Base-by-base conservation (phyloP, 2,797 vertebrate genomes). In the Sciurus carolinensis region DNA sequence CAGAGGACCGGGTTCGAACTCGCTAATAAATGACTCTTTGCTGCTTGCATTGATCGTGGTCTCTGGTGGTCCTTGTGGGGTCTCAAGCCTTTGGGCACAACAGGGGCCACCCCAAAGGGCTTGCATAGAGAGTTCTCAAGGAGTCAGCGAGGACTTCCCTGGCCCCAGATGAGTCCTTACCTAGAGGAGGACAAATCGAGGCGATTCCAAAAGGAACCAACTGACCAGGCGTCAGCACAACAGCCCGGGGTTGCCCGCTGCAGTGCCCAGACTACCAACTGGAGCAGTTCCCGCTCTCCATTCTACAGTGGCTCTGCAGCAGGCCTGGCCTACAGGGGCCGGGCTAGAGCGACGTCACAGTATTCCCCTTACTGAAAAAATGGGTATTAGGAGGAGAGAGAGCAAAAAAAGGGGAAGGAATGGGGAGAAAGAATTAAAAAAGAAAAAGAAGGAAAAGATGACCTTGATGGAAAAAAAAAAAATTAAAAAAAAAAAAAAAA, bases 261-360 rank as follows among this genome's bases (percentile, higher is more conserved):
- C 39, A 39, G 99, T 59, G 99, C 99, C 91, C 99, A 99, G 93
- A 99, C 99, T 95, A 99, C 97, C 77, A 98, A 97, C 77, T 99
- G 99, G 97, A 98, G 98, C 69, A 98, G 98, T 14, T 99, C 99
- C 24, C 98, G 99, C 36, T 98, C 99, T 96, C 99, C 99, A 87
- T 99, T 99, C 98, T 99, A 99, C 99, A 99, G 99, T 57, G 99
- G 99, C 97, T 99, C 99, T 98, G 99, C 86, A 99, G 99, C 97
- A 99, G 99, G 98, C 99, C 99, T 98, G 99, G 44, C 44, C 44
- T 99, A 99, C 99, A 99, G 99, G 99, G 99, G 99, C 99, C 99
- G 99, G 99, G 99, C 99, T 99, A 99, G 99, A 99, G 98, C 99
- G 99, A 99, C 99, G 99, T 99, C 99, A 99, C 99, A 99, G 99